Evolutionary conservation across 2,113 vertebrate genomes (phyloP).

Genomic region (Silurus meridionalis): DNA sequence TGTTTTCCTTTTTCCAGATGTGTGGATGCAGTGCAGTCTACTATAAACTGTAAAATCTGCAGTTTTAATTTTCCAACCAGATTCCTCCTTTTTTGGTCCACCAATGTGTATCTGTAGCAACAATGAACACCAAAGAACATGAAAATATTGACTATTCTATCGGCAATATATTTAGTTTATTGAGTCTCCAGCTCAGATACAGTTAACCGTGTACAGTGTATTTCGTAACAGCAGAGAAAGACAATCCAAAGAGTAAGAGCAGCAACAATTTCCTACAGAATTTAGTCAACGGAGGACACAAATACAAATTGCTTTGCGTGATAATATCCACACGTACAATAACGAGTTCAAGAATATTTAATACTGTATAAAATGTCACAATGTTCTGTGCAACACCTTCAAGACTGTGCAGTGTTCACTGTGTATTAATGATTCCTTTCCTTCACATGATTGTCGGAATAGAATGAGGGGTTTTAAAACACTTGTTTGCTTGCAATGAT

Average conservation of each 20-base stretch:
- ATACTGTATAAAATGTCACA: slow-evolving; percentile 44
- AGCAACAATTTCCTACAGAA: slow-evolving; percentile 39
- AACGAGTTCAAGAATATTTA: slow-evolving; percentile 41
- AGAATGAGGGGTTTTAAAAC: slow-evolving; percentile 17
- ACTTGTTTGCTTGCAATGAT: neutral
- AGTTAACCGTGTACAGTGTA: slow-evolving; percentile 30
- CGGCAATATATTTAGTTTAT: slow-evolving; percentile 16
- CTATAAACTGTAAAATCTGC: too few species aligned
- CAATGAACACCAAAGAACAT: too few species aligned
- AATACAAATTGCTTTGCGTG: slow-evolving; percentile 11
- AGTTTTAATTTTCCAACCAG: too few species aligned
- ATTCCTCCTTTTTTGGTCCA: too few species aligned
- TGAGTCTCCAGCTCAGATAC: slow-evolving; percentile 45
- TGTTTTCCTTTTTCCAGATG: too few species aligned
- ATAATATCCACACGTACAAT: slow-evolving; percentile 35
- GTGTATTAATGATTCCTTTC: slow-evolving; percentile 27
- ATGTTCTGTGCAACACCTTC: neutral
- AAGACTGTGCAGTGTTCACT: slow-evolving; percentile 7
- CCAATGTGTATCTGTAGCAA: too few species aligned
- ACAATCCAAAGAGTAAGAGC: slow-evolving; percentile 42
- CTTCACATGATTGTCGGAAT: slow-evolving; percentile 55
- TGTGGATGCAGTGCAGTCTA: too few species aligned
- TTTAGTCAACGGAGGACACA: slow-evolving; percentile 32
- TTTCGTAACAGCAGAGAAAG: slow-evolving; percentile 36
- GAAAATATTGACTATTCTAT: neutral